Percentiles rank a stretch among this genome's conserved stretches.
phyloP scores from a whole-genome alignment of 2,888 invertebrate genomes.

The Apamea epomidion region DNA sequence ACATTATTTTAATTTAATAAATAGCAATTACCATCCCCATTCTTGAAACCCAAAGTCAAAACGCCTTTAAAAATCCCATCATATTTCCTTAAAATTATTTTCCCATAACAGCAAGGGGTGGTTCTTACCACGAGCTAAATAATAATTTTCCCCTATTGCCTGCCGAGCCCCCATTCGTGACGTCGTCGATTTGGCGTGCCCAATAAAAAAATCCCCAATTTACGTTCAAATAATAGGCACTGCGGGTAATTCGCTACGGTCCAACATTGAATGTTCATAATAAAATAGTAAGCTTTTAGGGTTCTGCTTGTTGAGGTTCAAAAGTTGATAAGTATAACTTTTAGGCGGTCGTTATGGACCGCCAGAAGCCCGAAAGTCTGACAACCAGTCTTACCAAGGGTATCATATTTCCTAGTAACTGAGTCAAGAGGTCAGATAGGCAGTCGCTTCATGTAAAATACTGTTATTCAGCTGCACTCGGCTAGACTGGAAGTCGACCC shows the following conservation, averaged over 20 bases:
- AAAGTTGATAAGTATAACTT: not conserved
- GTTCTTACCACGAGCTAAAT: slow-evolving; percentile 51
- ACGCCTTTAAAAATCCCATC: slow-evolving; percentile 41
- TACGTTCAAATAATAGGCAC: slow-evolving; percentile 82
- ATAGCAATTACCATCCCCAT: slow-evolving; percentile 10
- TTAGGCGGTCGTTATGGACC: not conserved
- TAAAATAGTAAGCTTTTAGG: slow-evolving; percentile 59
- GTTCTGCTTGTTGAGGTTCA: not conserved
- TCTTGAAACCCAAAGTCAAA: slow-evolving; percentile 23
- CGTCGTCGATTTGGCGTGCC: slow-evolving; percentile 81
- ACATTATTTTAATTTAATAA: slow-evolving; percentile 19
- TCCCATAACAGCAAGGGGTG: slow-evolving; percentile 54
- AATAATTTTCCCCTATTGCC: slow-evolving; percentile 64
- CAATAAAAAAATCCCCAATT: slow-evolving; percentile 82
- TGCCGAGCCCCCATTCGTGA: slow-evolving; percentile 78
- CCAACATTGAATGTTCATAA: slow-evolving; percentile 63
- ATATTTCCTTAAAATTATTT: slow-evolving; percentile 55
- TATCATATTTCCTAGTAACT: not conserved
- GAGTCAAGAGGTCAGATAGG: no score
- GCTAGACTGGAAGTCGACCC: not conserved
- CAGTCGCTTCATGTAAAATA: not conserved
- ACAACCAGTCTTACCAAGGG: not conserved
- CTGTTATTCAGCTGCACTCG: not conserved
- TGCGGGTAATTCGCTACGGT: slow-evolving; percentile 82
- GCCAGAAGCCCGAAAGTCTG: not conserved